Evolutionary conservation across 2,797 vertebrate species (phyloP).

Genomic region (Chromobotia macracanthus): DNA sequence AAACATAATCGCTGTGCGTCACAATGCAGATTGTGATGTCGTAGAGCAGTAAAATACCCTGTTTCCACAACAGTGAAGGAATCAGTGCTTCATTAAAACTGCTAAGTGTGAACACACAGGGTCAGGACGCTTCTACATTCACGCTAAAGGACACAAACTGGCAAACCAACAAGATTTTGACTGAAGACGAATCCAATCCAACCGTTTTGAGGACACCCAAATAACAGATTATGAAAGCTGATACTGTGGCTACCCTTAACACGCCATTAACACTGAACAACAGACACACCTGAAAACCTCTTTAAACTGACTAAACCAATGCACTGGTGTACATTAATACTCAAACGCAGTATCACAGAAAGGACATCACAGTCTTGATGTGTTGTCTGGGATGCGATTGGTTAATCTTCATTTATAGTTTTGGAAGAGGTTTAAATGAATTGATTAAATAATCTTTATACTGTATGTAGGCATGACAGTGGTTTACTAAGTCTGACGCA

Average conservation of each 20-base stretch:
- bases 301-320: slow-evolving; percentile 23
- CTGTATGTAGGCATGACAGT: background rate
- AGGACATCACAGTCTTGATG: slow-evolving; percentile 53
- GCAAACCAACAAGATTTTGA: slow-evolving; percentile 13
- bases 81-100: slow-evolving; percentile 5
- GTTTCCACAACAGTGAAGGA: slow-evolving; percentile 23
- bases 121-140: slow-evolving; percentile 28
- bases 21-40: slow-evolving; percentile 33
- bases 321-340: slow-evolving; percentile 28
- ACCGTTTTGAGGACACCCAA: background rate
- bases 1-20: slow-evolving; percentile 27
- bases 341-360: slow-evolving; percentile 24
- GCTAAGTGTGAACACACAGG: background rate
- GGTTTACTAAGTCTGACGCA: background rate
- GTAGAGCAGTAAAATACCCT: slow-evolving; percentile 27
- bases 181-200: slow-evolving; percentile 1
- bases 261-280: slow-evolving; percentile 32
- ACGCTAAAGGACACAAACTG: slow-evolving; percentile 20
- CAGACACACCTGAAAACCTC: slow-evolving; percentile 24
- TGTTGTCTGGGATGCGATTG: slow-evolving; percentile 33
- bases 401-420: slow-evolving; percentile 8
- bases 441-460: background rate
- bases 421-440: slow-evolving; percentile 22
- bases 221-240: background rate
- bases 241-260: slow-evolving; percentile 17